These are phyloP conservation scores for Scaptomyza hsui DNA, from an alignment of 1,140 invertebrate genomes.

Conservation along the genomic window DNA sequence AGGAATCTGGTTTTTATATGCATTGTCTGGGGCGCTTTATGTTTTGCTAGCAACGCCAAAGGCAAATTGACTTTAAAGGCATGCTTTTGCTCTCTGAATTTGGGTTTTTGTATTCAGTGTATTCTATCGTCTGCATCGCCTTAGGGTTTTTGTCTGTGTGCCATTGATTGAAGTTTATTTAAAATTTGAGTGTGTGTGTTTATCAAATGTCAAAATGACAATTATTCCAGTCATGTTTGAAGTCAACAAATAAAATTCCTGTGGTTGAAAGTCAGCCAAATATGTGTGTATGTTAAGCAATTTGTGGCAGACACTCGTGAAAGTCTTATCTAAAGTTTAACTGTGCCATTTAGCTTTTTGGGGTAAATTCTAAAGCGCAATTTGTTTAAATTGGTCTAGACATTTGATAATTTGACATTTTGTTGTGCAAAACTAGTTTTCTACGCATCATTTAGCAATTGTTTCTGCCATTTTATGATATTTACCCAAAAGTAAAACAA, in stretches of 20 bases:
- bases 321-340: conserved; percentile 44
- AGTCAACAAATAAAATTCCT: conserved; percentile 29
- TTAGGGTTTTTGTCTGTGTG: conserved; percentile 54
- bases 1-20: conserved; percentile 67
- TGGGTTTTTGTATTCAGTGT: conserved; percentile 49
- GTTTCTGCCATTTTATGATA: not conserved
- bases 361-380: conserved; percentile 18
- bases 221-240: conserved; percentile 60
- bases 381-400: conserved; percentile 69
- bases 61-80: conserved; percentile 81
- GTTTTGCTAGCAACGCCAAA: conserved; percentile 75
- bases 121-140: conserved; percentile 69
- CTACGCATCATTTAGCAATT: not conserved
- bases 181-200: conserved; percentile 58
- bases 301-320: conserved; percentile 2
- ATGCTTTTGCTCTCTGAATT: conserved; percentile 34
- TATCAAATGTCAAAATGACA: conserved; percentile 75
- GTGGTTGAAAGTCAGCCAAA: conserved; percentile 24
- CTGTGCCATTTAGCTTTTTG: conserved; percentile 13
- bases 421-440: conserved; percentile 13
- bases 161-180: conserved; percentile 80
- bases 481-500: not conserved
- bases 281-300: conserved; percentile 1
- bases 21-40: conserved; percentile 67
- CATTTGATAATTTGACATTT: conserved; percentile 31